phyloP scores from a whole-genome alignment of 2,797 vertebrate genomes.

The Ficedula albicollis region DNA sequence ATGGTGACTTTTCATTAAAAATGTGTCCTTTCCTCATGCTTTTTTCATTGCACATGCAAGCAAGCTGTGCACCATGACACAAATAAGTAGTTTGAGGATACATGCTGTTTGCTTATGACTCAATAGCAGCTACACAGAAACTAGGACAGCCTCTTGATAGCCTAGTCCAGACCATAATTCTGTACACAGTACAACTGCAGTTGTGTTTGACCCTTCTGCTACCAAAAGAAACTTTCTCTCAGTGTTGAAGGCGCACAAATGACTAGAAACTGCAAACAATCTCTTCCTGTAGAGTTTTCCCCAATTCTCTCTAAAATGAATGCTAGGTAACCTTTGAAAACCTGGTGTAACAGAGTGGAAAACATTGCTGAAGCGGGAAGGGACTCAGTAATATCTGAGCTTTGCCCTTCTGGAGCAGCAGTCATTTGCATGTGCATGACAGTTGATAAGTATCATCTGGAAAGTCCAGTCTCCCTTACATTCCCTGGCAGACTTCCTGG shows the following conservation, averaged over 20 bases:
- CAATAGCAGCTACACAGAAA: background rate
- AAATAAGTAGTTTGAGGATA: background rate
- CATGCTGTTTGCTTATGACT: background rate
- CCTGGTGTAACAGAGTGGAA: background rate
- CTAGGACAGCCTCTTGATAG: background rate
- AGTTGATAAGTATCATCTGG: background rate
- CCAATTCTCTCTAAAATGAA: background rate
- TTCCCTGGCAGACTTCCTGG: constrained; percentile 13
- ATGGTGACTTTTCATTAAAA: background rate
- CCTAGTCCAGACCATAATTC: background rate
- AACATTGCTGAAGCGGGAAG: background rate
- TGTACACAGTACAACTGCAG: background rate
- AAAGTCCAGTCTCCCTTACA: constrained; percentile 4
- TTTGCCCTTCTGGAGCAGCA: background rate
- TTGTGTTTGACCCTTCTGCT: background rate
- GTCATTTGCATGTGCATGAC: background rate
- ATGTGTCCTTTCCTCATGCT: background rate
- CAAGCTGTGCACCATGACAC: background rate
- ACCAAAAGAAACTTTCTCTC: background rate
- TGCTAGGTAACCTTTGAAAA: background rate
- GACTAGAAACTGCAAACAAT: background rate
- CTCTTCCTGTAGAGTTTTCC: background rate
- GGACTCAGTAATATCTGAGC: background rate
- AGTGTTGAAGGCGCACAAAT: background rate
- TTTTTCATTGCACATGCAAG: background rate